A percentile compares a stretch with the other conserved stretches of the same genome.
Conservation (phyloP, 2,113 vertebrate species). For the Periophthalmus modestus region DNA sequence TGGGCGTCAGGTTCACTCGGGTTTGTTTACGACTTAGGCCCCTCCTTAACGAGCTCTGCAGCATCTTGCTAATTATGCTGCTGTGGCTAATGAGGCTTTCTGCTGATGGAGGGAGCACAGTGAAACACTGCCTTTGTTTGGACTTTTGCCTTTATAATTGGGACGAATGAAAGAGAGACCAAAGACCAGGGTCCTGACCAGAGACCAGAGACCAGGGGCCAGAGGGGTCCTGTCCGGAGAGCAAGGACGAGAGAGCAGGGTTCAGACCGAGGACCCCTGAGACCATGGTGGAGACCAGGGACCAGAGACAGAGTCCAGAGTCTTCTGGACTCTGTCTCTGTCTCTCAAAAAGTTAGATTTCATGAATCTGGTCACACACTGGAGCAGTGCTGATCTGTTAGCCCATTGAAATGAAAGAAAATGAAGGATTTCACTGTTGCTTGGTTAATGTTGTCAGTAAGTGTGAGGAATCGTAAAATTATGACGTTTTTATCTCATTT, state of each 20-base stretch:
- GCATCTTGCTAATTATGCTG: constrained; percentile 83
- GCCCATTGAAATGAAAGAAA: neutral
- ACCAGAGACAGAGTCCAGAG: too few relatives aligned
- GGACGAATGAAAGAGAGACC: constrained; percentile 64
- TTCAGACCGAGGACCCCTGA: too few relatives aligned
- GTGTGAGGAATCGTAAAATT: neutral
- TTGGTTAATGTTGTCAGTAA: neutral
- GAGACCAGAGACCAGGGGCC: neutral
- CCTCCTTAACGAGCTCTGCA: constrained; percentile 78
- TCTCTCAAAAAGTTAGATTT: too few relatives aligned
- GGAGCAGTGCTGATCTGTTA: too few relatives aligned
- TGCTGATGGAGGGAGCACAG: constrained; percentile 70
- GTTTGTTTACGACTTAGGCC: constrained; percentile 80
- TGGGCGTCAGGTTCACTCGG: constrained; percentile 70
- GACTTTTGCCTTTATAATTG: constrained; percentile 74
- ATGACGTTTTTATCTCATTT: neutral
- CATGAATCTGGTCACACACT: too few relatives aligned
- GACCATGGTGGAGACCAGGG: too few relatives aligned
- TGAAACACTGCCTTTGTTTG: constrained; percentile 76
- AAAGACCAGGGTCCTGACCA: neutral
- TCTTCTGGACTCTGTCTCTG: too few relatives aligned
- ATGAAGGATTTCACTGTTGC: neutral
- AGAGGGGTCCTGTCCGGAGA: too few relatives aligned
- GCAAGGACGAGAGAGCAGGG: too few relatives aligned
- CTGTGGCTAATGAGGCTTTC: constrained; percentile 79